These are phyloP conservation scores for Ifrita kowaldi DNA, from an alignment of 2,113 vertebrate genomes.

Conservation along the genomic window DNA sequence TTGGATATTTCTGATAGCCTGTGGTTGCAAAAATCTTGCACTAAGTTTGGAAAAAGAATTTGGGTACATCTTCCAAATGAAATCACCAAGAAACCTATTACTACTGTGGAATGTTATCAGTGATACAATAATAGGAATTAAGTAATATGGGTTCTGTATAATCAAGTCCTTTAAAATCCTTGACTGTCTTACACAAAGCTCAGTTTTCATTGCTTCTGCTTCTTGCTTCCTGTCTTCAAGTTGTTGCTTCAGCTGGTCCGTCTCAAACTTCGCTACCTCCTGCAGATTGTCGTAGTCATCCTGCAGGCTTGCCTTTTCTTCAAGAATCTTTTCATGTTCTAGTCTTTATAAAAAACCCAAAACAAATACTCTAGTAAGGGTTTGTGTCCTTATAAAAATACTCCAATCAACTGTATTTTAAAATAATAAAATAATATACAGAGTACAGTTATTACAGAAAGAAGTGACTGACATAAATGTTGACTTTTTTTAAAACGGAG, in stretches of 20 bases:
- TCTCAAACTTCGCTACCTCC: constrained; percentile 89
- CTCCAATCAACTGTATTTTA: not conserved
- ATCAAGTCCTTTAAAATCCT: not conserved
- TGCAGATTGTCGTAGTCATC: constrained; percentile 89
- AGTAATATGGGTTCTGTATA: not conserved
- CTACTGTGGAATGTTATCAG: not conserved
- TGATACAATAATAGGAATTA: not conserved
- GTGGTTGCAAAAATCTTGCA: not conserved
- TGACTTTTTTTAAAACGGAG: not conserved
- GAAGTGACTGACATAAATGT: not conserved
- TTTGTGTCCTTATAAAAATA: not conserved
- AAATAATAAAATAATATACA: not conserved
- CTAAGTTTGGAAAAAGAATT: not conserved
- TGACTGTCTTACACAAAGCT: constrained; percentile 74
- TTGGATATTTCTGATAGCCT: not conserved
- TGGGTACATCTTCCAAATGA: not conserved
- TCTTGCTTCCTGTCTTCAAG: constrained; percentile 79
- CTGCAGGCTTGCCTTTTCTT: constrained; percentile 86
- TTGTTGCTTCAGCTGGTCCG: constrained; percentile 81
- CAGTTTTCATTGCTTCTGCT: constrained; percentile 72
- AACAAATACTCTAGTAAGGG: not conserved
- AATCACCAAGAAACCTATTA: not conserved
- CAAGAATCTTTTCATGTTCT: constrained; percentile 87
- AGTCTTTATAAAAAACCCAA: constrained; percentile 68
- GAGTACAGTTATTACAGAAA: not conserved